These are phyloP conservation scores for Cylloceria caligata DNA, from an alignment of 2,888 invertebrate genomes.

Conservation along the genomic window DNA sequence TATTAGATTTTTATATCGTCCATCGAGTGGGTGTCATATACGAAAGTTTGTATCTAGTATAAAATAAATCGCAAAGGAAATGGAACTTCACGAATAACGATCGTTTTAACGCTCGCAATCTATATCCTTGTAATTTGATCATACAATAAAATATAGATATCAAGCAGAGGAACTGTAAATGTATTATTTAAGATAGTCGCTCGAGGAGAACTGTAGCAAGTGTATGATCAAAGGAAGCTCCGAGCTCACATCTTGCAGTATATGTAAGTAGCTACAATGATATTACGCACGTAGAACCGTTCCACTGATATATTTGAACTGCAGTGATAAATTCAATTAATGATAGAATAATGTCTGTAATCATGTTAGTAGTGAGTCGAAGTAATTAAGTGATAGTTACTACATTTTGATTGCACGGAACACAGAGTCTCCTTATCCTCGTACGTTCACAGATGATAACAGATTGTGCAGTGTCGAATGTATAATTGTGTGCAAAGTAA, in stretches of 20 bases:
- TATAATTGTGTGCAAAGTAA: background rate
- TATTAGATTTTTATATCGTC: constrained; percentile 28
- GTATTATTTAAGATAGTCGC: background rate
- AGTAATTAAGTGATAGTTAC: constrained; percentile 39
- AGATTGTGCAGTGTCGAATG: background rate
- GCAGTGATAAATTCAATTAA: constrained; percentile 51
- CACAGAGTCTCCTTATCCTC: background rate
- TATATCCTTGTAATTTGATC: background rate
- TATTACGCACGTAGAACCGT: constrained; percentile 18
- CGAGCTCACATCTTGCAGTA: background rate
- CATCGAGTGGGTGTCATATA: constrained; percentile 16
- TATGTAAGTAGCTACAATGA: background rate
- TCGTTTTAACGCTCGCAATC: constrained; percentile 14
- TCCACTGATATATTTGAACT: constrained; percentile 8
- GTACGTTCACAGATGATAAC: background rate
- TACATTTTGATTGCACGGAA: constrained; percentile 28
- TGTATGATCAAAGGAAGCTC: background rate
- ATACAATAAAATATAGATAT: background rate
- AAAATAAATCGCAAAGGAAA: constrained; percentile 28
- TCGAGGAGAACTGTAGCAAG: background rate
- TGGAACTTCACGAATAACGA: constrained; percentile 25
- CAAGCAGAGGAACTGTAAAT: background rate
- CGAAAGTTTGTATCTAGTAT: constrained; percentile 11
- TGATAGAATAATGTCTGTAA: constrained; percentile 31
- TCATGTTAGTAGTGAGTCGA: constrained; percentile 20